A percentile compares a stretch with the other conserved stretches of the same genome.
Conservation (phyloP, 1,140 invertebrate species). For the Drosophila subobscura region DNA sequence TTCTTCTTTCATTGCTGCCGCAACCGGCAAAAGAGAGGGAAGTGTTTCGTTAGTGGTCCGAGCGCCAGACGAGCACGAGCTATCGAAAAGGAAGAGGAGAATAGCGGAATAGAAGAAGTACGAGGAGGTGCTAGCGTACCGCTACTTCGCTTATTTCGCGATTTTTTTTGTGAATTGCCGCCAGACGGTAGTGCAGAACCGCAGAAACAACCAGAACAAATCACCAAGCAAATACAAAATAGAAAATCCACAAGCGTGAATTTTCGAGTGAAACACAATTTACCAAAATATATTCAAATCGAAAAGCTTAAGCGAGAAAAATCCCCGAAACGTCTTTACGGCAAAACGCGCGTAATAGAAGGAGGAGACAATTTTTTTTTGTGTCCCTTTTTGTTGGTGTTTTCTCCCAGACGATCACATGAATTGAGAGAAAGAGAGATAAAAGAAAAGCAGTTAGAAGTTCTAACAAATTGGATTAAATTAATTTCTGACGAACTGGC, state of each 20-base stretch:
- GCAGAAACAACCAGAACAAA: too few relatives aligned
- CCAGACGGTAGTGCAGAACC: too few relatives aligned
- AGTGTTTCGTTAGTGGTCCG: too few relatives aligned
- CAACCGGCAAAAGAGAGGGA: too few relatives aligned
- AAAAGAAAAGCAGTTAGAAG: slow-evolving; percentile 30
- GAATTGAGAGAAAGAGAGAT: slow-evolving; percentile 12
- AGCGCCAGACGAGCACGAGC: too few relatives aligned
- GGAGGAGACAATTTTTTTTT: slow-evolving; percentile 35
- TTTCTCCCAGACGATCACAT: not conserved
- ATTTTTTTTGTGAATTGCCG: too few relatives aligned
- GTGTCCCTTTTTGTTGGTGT: slow-evolving; percentile 53
- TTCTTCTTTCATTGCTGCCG: too few relatives aligned
- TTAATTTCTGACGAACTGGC: slow-evolving; percentile 29
- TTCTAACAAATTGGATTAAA: slow-evolving; percentile 56
- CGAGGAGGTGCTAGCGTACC: too few relatives aligned
- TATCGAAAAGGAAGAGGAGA: too few relatives aligned
- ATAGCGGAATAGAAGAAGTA: too few relatives aligned
- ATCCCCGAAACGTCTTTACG: not conserved
- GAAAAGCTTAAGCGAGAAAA: not conserved
- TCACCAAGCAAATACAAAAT: slow-evolving; percentile 2
- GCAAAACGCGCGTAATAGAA: slow-evolving; percentile 14
- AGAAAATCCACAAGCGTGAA: slow-evolving; percentile 1
- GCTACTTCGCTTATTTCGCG: too few relatives aligned
- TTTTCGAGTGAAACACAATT: not conserved
- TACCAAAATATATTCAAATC: not conserved